Evolutionary conservation across 2,888 invertebrate genomes (phyloP), one percentile per base, ranked within the genome.

Genomic region (Cerastis leucographa): DNA sequence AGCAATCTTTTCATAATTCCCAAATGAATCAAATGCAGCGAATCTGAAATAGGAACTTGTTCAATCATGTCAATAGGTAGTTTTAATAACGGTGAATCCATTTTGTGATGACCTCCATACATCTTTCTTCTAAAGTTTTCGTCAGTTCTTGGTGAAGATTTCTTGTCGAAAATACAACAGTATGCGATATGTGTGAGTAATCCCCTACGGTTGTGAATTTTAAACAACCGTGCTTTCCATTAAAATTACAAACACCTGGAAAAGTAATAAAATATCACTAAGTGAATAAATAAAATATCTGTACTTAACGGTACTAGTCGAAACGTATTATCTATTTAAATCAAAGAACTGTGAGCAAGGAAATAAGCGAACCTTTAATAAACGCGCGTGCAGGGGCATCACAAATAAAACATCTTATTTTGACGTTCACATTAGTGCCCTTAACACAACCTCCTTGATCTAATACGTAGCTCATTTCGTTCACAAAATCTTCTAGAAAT

Each of bases 1-100:
- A 64, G 14, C 42, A 64, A 22, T n/a, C 64, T n/a, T 64, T 64
- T 62, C 62, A 62, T 62, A n/a, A 64, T n/a, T n/a, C 64, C 64
- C 14, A 64, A 42, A 2, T 64, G 40, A 64, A 64, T 42, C 12
- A 64, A 14, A 42, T 64, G 64, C 40, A 64, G n/a, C 2, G 64
- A 64, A 64, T 64, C 64, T n/a, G 64, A 42, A 7, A 64, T 14
- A 14, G 64, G 64, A 64, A 64, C n/a, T n/a, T 64, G 40, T 64
- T 42, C 42, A 12, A 64, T 14, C 64, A 64, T 64, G n/a, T 42
- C 64, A n/a, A 64, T 64, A 12, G 64, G 11, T 64, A 40, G n/a
- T 42, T 42, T 42, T 42, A 64, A 64, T n/a, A 64, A 40, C n/a
- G 64, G 64, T 42, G 42, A n/a, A 64, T 64, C 64, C 12, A n/a